phyloP scores from a whole-genome alignment of 2,113 vertebrate genomes.

The Connochaetes taurinus region DNA sequence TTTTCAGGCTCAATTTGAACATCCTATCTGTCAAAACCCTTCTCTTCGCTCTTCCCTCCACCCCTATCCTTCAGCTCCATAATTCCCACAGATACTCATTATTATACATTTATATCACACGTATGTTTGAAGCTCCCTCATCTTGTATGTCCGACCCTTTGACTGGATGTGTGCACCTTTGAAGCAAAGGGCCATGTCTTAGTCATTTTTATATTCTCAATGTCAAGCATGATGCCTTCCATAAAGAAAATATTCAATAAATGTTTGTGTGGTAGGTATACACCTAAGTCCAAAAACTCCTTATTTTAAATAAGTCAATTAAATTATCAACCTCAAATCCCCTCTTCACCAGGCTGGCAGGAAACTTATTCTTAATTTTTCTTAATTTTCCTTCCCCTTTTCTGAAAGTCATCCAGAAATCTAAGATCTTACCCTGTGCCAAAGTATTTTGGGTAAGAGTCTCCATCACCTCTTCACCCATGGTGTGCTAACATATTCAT shows the following conservation, averaged over 20 bases:
- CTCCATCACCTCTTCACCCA: neutral
- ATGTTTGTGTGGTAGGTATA: neutral
- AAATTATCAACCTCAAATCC: neutral
- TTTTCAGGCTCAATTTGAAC: neutral
- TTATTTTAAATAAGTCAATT: neutral
- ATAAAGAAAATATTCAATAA: neutral
- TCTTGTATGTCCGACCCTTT: neutral
- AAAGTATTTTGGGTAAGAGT: neutral
- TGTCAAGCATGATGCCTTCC: neutral
- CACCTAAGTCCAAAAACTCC: neutral
- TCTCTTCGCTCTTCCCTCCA: neutral
- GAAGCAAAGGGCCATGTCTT: neutral
- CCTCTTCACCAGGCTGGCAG: neutral
- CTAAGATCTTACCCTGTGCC: neutral
- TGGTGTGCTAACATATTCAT: neutral
- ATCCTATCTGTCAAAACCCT: neutral
- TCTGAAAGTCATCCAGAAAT: neutral
- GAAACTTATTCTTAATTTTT: neutral
- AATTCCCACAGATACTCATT: neutral
- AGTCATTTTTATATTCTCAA: neutral
- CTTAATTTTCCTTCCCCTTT: neutral
- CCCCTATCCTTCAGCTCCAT: neutral
- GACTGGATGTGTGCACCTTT: neutral
- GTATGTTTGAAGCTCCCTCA: neutral
- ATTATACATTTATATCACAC: neutral